Evolutionary conservation across 2,888 invertebrate species (phyloP), one percentile per base, ranked within the genome.

Genomic region (Drosophila setosimentum): DNA sequence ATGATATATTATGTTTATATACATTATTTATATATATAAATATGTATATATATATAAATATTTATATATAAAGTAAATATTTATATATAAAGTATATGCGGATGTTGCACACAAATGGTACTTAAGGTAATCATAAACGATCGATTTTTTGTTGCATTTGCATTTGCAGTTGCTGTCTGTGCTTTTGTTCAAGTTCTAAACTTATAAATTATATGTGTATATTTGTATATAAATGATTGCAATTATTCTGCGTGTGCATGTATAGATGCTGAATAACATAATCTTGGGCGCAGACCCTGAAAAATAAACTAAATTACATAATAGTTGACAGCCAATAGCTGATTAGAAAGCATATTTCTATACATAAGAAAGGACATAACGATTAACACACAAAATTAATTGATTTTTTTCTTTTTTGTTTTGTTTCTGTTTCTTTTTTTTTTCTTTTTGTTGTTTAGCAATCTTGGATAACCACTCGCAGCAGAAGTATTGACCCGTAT

Each of bases 331-430:
- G 59, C 50, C 54, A 7, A 40, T 61, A 35, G 69, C 69, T 63
- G 62, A 66, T 61, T 58, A 48, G 50, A 62, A 74, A 70, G 50
- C 64, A 68, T 76, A 76, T 55, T 13, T 68, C 45, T 63, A 30
- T 57, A 68, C 35, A 73, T 65, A 66, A 77, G 35, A 60, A 73
- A 51, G 62, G 70, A 75, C 70, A 70, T 75, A 75, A 75, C 65
- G 70, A 70, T 73, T 72, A 78, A 78, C 79, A 78, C 64, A 78
- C 61, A 60, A 65, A 73, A 45, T 21, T 3, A 45, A 21, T n/a
- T 40, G n/a, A 10, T n/a, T n/a, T 10, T n/a, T n/a, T 40, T 40
- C 4, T 37, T n/a, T 48, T 51, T 45, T 35, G 5, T 42, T 21
- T 24, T 16, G 21, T 54, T 54, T 27, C 54, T 16, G 13, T 29